Base-by-base conservation (phyloP, 2,113 vertebrate genomes). In the Psilopsiagon aymara region DNA sequence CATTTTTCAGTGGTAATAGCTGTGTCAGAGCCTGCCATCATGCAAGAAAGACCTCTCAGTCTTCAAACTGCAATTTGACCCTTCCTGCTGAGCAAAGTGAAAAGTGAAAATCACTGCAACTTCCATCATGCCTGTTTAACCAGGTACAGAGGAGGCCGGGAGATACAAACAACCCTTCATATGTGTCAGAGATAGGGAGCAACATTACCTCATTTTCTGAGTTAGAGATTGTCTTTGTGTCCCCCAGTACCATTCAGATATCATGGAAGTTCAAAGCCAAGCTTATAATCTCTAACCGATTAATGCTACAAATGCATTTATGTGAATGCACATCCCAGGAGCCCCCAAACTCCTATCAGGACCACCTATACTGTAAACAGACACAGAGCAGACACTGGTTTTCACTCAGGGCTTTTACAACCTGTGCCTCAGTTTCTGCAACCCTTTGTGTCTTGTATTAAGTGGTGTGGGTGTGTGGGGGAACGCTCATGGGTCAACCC, bases 331-430 rank as follows among this genome's bases (percentile, higher is more conserved):
- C 15, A 14, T 57, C 63, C 46, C 31, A 77, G 28, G 28, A 67
- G 19, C 5, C 11, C 24, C 31, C 44, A 51, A 0, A 68, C 33
- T 46, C 21, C 46, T 3, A 33, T 6, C 4, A 13, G 52, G 8
- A 51, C 13, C 35, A 1, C 0, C 13, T 51, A 4, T 24, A 24
- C 13, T n/a, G 11, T n/a, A 13, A 35, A 35, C 6, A 70, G 44
- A 53, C 20, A 17, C 21, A 29, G 33, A 52, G 11, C 24, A 39
- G 7, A 71, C 5, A 60, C 7, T 14, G 6, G 1, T 20, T 60
- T 41, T 64, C 14, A 8, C 25, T 9, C 13, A 33, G 20, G 28
- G 31, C 13, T 79, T 64, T 64, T 79, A 18, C 28, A 70, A 13
- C 11, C 10, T 5, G 31, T 39, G 12, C 10, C 37, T 35, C 13